A percentile compares a stretch with the other conserved stretches of the same genome.
phyloP scores from a whole-genome alignment of 2,888 invertebrate genomes.

The Colletes collaris region DNA sequence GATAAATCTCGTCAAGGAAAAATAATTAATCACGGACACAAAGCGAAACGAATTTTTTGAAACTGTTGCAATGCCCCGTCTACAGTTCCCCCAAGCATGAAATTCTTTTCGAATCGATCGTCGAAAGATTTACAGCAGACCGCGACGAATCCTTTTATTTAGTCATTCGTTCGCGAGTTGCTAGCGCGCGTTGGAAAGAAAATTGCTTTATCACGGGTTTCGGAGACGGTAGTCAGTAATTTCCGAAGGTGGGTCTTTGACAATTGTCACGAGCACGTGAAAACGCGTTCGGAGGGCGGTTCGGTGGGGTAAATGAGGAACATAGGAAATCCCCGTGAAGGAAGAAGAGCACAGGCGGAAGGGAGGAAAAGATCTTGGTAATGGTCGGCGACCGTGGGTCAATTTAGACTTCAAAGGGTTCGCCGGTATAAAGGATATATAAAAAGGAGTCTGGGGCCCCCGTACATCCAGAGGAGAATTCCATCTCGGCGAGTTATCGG shows the following conservation, averaged over 20 bases:
- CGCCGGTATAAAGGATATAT: constrained; percentile 64
- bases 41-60: neutral
- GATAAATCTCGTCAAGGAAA: constrained; percentile 21
- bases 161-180: neutral
- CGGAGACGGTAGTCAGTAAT: constrained; percentile 41
- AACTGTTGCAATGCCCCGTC: too few relatives aligned
- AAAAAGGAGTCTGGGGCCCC: constrained; percentile 47
- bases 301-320: constrained; percentile 46
- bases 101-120: too few relatives aligned
- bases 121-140: neutral
- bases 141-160: neutral
- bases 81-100: too few relatives aligned
- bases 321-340: constrained; percentile 54
- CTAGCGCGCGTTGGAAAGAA: constrained; percentile 19
- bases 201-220: constrained; percentile 17
- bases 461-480: constrained; percentile 61
- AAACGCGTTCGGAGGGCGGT: constrained; percentile 11
- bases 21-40: neutral
- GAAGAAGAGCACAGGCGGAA: constrained; percentile 40
- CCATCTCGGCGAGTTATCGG: constrained; percentile 60
- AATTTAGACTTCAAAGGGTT: constrained; percentile 78
- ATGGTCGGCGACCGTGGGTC: constrained; percentile 74
- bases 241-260: constrained; percentile 62
- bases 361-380: constrained; percentile 66
- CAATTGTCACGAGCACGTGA: constrained; percentile 57